phyloP scores from a whole-genome alignment of 2,888 invertebrate species.

The Cosmia trapezina region DNA sequence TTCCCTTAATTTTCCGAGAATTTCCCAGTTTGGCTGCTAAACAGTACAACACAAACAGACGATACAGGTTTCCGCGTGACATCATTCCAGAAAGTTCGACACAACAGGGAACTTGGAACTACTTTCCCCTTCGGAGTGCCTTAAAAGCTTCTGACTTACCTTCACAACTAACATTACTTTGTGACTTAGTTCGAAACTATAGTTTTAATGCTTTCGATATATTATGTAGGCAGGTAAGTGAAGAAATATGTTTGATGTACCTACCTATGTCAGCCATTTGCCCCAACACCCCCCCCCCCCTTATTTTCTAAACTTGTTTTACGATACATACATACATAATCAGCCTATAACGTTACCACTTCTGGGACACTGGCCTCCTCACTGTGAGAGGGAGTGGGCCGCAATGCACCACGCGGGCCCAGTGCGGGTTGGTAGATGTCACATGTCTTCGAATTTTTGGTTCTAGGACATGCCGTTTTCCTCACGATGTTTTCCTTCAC shows the following conservation, averaged over 20 bases:
- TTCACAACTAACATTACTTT: constrained; percentile 57
- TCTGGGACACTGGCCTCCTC: no score
- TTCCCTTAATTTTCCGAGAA: background rate
- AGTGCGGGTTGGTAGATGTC: no score
- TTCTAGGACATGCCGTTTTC: no score
- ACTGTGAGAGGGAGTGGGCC: no score
- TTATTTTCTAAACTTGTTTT: no score
- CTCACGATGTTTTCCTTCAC: no score
- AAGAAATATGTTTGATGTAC: constrained; percentile 10
- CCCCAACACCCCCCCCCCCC: no score
- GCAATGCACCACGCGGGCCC: no score
- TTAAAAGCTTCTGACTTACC: constrained; percentile 65
- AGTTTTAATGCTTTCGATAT: constrained; percentile 46
- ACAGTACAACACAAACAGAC: constrained; percentile 38
- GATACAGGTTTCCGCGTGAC: constrained; percentile 51
- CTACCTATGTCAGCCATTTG: background rate
- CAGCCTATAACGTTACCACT: no score
- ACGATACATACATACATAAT: no score
- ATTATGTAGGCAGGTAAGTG: constrained; percentile 18
- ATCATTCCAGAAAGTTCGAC: constrained; percentile 52
- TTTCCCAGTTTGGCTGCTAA: background rate
- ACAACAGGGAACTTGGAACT: constrained; percentile 48
- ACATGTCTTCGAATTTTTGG: no score
- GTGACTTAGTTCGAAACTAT: constrained; percentile 60
- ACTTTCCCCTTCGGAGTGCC: constrained; percentile 57